Percentiles rank a stretch among this genome's conserved stretches.
These are phyloP conservation scores for Eulithis testata DNA, from an alignment of 2,888 invertebrate species.

Conservation along the genomic window DNA sequence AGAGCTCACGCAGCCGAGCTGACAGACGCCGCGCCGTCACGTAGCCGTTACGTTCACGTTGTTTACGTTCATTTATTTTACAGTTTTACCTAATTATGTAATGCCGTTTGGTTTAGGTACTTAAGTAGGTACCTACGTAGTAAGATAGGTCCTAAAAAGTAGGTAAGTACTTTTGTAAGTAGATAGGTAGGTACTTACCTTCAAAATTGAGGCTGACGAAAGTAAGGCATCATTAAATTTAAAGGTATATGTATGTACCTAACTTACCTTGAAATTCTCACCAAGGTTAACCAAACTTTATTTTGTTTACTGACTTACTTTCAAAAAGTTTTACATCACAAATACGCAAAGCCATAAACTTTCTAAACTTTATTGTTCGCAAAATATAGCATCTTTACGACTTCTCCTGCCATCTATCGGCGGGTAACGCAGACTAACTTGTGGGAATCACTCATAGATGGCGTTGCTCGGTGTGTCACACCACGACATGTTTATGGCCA, in stretches of 20 bases:
- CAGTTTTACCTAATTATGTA: too few relatives aligned
- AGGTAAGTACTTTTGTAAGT: too few relatives aligned
- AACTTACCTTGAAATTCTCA: background rate
- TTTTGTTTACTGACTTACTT: slow-evolving; percentile 3
- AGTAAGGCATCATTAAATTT: too few relatives aligned
- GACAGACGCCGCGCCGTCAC: slow-evolving; percentile 14
- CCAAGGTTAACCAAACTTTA: slow-evolving; percentile 17
- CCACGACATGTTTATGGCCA: slow-evolving; percentile 74
- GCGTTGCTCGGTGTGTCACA: slow-evolving; percentile 64
- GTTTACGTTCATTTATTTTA: slow-evolving; percentile 8
- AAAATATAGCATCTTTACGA: slow-evolving; percentile 37
- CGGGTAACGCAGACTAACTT: slow-evolving; percentile 48
- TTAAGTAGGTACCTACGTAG: too few relatives aligned
- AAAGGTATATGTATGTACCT: too few relatives aligned
- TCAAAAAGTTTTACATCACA: slow-evolving; percentile 24
- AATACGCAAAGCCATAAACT: slow-evolving; percentile 22
- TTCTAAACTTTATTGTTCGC: slow-evolving; percentile 23
- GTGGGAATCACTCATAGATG: slow-evolving; percentile 56
- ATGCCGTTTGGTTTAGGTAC: too few relatives aligned
- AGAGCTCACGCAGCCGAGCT: background rate
- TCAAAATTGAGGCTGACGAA: too few relatives aligned
- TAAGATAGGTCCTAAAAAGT: too few relatives aligned
- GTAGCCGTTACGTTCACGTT: slow-evolving; percentile 8
- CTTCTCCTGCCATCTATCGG: slow-evolving; percentile 66
- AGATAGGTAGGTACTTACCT: too few relatives aligned